A percentile compares a stretch with the other conserved stretches of the same genome.
phyloP scores from a whole-genome alignment of 1,140 invertebrate genomes.

The Drosophila simulans region DNA sequence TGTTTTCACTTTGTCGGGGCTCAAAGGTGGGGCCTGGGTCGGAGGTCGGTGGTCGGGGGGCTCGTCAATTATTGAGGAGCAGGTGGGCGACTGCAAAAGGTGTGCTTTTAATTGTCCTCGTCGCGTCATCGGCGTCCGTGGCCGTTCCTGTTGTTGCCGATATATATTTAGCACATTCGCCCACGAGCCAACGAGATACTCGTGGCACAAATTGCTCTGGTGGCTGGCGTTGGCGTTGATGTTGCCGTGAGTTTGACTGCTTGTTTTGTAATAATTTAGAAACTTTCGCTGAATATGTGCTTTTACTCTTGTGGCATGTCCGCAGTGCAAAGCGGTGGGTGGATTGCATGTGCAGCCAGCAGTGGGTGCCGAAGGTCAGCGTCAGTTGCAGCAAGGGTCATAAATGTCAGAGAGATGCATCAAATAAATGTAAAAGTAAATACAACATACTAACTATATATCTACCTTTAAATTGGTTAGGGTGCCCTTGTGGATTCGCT shows the following conservation, averaged over 20 bases:
- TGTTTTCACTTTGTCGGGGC: constrained; percentile 61
- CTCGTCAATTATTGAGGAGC: constrained; percentile 77
- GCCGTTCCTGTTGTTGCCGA: constrained; percentile 29
- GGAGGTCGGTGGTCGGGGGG: constrained; percentile 15
- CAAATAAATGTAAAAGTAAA: no score
- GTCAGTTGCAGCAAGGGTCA: constrained; percentile 20
- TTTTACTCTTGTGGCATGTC: constrained; percentile 67
- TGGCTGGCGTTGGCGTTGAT: constrained; percentile 48
- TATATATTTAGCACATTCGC: constrained; percentile 71
- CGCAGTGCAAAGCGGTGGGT: constrained; percentile 27
- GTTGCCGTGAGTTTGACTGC: constrained; percentile 63
- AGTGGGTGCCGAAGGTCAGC: constrained; percentile 48
- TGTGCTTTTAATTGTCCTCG: constrained; percentile 79
- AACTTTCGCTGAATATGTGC: constrained; percentile 79
- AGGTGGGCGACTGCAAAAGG: constrained; percentile 66
- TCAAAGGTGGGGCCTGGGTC: not conserved
- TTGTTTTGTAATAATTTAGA: constrained; percentile 81
- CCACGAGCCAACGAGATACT: constrained; percentile 40
- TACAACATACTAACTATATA: not conserved
- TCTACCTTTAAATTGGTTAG: no score
- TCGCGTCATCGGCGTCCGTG: constrained; percentile 40
- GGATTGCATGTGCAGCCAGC: constrained; percentile 46
- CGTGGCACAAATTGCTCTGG: constrained; percentile 64
- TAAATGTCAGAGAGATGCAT: not conserved
- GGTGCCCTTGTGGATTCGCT: not conserved